Percentiles rank a stretch among this genome's conserved stretches.
These are phyloP conservation scores for Nerophis lumbriciformis DNA, from an alignment of 2,113 vertebrate species.

Conservation along the genomic window DNA sequence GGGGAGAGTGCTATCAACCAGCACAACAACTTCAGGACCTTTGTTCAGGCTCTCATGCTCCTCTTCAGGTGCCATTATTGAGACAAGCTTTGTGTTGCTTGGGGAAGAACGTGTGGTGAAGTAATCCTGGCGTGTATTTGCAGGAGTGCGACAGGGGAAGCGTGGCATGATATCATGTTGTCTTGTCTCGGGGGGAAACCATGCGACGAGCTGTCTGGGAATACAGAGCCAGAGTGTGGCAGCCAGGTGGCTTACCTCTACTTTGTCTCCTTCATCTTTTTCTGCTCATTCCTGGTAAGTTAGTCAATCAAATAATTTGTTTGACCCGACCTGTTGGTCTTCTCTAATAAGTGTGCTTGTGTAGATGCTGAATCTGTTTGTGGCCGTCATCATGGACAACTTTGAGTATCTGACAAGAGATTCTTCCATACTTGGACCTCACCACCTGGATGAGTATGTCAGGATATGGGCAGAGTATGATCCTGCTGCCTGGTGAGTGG, in stretches of 20 bases:
- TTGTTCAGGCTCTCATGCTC: constrained; percentile 91
- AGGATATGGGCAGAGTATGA: constrained; percentile 99
- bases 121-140: constrained; percentile 7
- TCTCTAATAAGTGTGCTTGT: not conserved
- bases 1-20: constrained; percentile 85
- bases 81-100: not conserved
- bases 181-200: constrained; percentile 83
- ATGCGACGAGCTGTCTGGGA: constrained; percentile 78
- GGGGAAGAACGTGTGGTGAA: not conserved
- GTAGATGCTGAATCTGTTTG: constrained; percentile 98
- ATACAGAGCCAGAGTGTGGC: constrained; percentile 80
- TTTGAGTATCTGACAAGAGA: constrained; percentile 97
- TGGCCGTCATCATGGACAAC: constrained; percentile 99
- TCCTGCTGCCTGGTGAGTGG: constrained; percentile 96
- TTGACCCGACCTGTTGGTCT: not conserved
- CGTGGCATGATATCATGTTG: constrained; percentile 98
- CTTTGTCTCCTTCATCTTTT: constrained; percentile 99
- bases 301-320: not conserved
- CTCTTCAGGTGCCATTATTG: constrained; percentile 88
- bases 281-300: constrained; percentile 97
- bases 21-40: constrained; percentile 98
- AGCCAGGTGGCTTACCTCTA: constrained; percentile 96
- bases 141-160: constrained; percentile 96
- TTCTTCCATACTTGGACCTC: constrained; percentile 96
- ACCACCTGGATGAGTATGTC: constrained; percentile 98